phyloP scores from a whole-genome alignment of 2,113 vertebrate genomes.

The Aplodontia rufa region DNA sequence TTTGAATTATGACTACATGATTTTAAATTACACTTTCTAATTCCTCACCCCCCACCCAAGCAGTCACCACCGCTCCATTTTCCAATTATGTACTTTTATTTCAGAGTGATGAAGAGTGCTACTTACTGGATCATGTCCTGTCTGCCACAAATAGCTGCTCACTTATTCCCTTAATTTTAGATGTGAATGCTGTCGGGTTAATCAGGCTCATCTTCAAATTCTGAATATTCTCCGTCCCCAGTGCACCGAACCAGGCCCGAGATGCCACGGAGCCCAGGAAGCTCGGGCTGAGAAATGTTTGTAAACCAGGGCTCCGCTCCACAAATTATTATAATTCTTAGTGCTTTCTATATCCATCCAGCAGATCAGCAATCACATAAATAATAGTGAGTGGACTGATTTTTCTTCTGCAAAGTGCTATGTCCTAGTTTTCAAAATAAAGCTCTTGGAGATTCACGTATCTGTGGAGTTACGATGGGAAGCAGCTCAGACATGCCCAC shows the following conservation, averaged over 20 bases:
- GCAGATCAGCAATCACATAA: constrained; percentile 36
- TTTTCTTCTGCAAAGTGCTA: constrained; percentile 36
- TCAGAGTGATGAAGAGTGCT: constrained; percentile 44
- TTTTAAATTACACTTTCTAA: constrained; percentile 75
- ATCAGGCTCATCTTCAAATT: not conserved
- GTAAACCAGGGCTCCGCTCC: not conserved
- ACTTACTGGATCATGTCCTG: constrained; percentile 68
- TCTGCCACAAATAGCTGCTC: constrained; percentile 61
- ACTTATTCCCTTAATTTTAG: constrained; percentile 62
- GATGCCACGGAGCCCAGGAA: not conserved
- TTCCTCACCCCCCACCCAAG: constrained; percentile 21
- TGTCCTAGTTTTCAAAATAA: constrained; percentile 58
- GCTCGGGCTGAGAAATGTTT: not conserved
- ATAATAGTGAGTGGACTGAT: constrained; percentile 42
- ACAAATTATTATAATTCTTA: constrained; percentile 41
- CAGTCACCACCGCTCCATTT: constrained; percentile 43
- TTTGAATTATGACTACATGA: constrained; percentile 60
- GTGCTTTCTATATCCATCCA: constrained; percentile 19
- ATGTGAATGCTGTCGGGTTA: not conserved
- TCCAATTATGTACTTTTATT: constrained; percentile 73
- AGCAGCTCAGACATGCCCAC: not conserved
- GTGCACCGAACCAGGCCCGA: not conserved
- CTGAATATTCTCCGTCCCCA: not conserved
- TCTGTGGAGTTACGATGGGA: not conserved
- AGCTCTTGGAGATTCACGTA: not conserved